A percentile compares a stretch with the other conserved stretches of the same genome.
Conservation (phyloP, 35 echinoderm and acorn worm species). For the Anneissia japonica region DNA sequence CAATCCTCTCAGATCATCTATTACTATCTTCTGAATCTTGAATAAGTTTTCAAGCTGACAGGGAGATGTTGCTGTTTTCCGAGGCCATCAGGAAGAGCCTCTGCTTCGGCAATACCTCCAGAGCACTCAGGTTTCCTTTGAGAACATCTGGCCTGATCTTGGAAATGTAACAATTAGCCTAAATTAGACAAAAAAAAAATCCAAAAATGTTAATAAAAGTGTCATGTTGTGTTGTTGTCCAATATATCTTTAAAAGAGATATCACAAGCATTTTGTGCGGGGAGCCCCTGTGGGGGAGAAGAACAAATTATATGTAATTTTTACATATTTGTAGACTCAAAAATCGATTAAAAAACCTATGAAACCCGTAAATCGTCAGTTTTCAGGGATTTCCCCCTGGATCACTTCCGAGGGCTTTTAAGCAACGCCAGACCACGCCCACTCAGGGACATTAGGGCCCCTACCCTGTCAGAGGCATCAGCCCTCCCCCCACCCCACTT, state of each 20-base stretch:
- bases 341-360: too few relatives aligned
- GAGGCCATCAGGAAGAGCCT: constrained; percentile 69
- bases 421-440: too few relatives aligned
- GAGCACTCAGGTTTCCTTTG: constrained; percentile 64
- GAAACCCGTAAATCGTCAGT: too few relatives aligned
- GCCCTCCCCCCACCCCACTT: neutral
- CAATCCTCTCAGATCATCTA: too few relatives aligned
- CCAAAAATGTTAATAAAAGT: neutral
- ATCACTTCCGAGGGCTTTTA: too few relatives aligned
- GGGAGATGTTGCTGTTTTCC: constrained; percentile 68
- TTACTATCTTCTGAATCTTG: too few relatives aligned
- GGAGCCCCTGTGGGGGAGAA: neutral
- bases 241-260: neutral
- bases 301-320: too few relatives aligned
- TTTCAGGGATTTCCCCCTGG: too few relatives aligned
- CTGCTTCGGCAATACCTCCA: constrained; percentile 78
- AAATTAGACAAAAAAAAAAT: constrained; percentile 17
- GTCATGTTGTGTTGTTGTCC: neutral
- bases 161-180: constrained; percentile 73
- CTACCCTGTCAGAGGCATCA: neutral
- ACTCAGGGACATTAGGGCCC: too few relatives aligned
- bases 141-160: constrained; percentile 73
- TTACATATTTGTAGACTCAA: neutral
- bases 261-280: neutral
- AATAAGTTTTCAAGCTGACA: constrained; percentile 66